Conservation (phyloP, 37 sponge, comb jelly and placozoan genomes). For the Halisarca cf. caerulea region DNA sequence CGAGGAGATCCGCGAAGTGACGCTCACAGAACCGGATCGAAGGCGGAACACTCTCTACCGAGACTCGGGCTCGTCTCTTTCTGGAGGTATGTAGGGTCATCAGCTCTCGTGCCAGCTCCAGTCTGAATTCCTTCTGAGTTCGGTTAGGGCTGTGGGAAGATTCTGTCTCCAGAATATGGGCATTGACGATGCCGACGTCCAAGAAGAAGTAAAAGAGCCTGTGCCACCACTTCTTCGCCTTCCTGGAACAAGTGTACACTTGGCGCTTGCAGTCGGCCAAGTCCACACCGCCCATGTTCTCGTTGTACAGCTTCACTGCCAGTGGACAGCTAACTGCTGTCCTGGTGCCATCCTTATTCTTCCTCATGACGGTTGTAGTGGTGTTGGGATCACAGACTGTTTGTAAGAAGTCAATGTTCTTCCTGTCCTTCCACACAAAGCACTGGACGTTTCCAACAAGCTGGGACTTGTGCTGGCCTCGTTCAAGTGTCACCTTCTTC, state of each 20-base stretch:
- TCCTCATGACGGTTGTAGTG: background rate
- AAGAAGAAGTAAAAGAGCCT: background rate
- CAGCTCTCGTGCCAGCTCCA: background rate
- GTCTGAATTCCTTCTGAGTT: background rate
- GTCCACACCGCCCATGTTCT: conserved; percentile 53
- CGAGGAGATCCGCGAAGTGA: background rate
- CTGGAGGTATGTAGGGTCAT: background rate
- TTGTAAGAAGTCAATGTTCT: background rate
- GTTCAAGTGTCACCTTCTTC: too few species aligned
- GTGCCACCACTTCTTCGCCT: conserved; percentile 8
- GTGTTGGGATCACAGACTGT: background rate
- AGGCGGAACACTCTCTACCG: background rate
- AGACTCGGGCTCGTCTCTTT: background rate
- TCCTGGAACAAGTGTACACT: background rate
- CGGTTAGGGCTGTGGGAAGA: background rate
- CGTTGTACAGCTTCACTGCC: conserved; percentile 10
- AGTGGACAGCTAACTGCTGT: background rate
- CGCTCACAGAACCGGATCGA: background rate
- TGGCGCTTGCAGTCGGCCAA: background rate
- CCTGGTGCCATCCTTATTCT: background rate
- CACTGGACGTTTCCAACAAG: background rate
- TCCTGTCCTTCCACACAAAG: background rate
- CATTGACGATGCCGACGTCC: background rate
- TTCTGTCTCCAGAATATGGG: background rate
- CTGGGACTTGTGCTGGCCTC: too few species aligned